These are phyloP conservation scores for Tragopan temminckii DNA, from an alignment of 2,797 vertebrate species.

Conservation along the genomic window DNA sequence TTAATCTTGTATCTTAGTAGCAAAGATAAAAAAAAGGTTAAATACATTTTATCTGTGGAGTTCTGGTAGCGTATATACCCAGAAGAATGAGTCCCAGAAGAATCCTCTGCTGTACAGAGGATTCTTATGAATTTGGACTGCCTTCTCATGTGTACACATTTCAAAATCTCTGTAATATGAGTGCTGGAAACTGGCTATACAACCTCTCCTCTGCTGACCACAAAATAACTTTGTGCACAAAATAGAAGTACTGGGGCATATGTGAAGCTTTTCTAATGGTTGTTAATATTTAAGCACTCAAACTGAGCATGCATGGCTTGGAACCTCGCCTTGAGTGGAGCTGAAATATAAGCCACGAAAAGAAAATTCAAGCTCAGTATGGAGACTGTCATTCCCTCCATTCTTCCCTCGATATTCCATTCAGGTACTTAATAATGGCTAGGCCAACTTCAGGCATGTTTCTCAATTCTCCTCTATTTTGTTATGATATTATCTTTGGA, in stretches of 20 bases:
- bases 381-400: accelerated
- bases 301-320: background rate
- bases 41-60: background rate
- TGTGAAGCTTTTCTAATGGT: background rate
- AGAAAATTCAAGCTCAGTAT: background rate
- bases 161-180: background rate
- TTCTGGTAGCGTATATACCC: background rate
- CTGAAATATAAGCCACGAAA: background rate
- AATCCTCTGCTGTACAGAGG: background rate
- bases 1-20: background rate
- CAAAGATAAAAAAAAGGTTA: background rate
- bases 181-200: background rate
- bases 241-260: background rate
- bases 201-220: background rate
- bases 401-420: background rate
- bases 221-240: background rate
- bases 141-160: background rate
- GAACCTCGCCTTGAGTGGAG: background rate
- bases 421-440: background rate
- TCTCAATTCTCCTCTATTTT: background rate
- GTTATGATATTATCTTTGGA: background rate
- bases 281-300: background rate
- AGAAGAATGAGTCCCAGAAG: background rate
- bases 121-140: background rate
- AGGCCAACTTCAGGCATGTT: background rate